Evolutionary conservation across 2,113 vertebrate species (phyloP).

Genomic region (Triplophysa siluroides): DNA sequence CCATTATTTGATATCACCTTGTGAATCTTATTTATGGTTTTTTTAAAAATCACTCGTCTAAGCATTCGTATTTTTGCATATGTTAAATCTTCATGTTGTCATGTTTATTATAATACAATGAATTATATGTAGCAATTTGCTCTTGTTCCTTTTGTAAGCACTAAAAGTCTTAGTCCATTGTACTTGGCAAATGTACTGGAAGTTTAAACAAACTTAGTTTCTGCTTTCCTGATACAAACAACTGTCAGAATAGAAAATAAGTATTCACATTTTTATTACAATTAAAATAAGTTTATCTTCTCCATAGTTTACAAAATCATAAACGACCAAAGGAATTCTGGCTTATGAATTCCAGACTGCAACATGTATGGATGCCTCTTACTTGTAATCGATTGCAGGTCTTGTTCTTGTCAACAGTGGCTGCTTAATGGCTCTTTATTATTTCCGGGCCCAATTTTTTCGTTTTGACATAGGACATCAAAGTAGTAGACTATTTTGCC

Average conservation of each 20-base stretch:
- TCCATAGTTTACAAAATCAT: neutral
- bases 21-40: slow-evolving; percentile 38
- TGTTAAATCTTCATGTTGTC: too few species aligned
- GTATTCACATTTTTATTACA: neutral
- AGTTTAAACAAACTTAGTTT: slow-evolving; percentile 10
- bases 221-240: slow-evolving; percentile 2
- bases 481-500: too few species aligned
- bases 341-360: neutral
- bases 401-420: too few species aligned
- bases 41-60: too few species aligned
- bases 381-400: too few species aligned
- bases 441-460: too few species aligned
- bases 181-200: slow-evolving; percentile 1
- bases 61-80: too few species aligned
- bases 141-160: neutral
- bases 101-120: slow-evolving; percentile 16
- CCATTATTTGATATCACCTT: slow-evolving; percentile 56
- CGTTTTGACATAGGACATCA: too few species aligned
- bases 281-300: neutral
- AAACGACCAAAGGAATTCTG: neutral
- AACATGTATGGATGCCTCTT: too few species aligned
- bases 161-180: neutral
- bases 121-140: neutral
- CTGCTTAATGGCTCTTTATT: too few species aligned
- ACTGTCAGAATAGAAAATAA: neutral